Conservation (phyloP, 2,797 vertebrate genomes). For the Coregonus sp. region DNA sequence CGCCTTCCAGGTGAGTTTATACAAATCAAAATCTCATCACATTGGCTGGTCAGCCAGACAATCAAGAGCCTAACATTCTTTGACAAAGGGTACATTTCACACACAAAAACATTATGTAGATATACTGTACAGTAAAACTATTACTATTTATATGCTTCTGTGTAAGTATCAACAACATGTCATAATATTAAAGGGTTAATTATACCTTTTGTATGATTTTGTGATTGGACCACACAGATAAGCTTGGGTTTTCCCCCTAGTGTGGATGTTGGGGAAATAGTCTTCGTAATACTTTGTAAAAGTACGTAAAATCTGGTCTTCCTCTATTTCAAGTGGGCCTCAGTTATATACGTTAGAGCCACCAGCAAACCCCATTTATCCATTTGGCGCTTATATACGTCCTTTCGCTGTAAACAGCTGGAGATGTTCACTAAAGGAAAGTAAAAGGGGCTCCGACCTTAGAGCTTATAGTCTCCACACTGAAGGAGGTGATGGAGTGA, state of each 20-base stretch:
- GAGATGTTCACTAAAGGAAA: neutral
- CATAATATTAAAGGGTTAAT: neutral
- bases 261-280: neutral
- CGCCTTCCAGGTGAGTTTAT: conserved; percentile 79
- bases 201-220: neutral
- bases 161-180: neutral
- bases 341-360: neutral
- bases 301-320: neutral
- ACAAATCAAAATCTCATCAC: neutral
- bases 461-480: neutral
- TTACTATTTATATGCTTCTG: neutral
- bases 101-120: neutral
- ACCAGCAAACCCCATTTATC: neutral
- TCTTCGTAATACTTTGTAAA: neutral
- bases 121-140: neutral
- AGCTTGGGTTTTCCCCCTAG: too few species aligned
- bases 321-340: neutral
- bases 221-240: neutral
- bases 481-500: neutral
- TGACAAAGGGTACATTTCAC: too few species aligned
- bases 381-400: neutral
- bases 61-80: neutral
- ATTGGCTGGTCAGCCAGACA: neutral
- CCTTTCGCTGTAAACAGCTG: neutral
- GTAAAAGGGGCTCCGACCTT: neutral